Percentiles rank a stretch among this genome's conserved stretches.
These are phyloP conservation scores for Lepidochitona cinerea DNA, from an alignment of 2,888 invertebrate species.

Conservation along the genomic window DNA sequence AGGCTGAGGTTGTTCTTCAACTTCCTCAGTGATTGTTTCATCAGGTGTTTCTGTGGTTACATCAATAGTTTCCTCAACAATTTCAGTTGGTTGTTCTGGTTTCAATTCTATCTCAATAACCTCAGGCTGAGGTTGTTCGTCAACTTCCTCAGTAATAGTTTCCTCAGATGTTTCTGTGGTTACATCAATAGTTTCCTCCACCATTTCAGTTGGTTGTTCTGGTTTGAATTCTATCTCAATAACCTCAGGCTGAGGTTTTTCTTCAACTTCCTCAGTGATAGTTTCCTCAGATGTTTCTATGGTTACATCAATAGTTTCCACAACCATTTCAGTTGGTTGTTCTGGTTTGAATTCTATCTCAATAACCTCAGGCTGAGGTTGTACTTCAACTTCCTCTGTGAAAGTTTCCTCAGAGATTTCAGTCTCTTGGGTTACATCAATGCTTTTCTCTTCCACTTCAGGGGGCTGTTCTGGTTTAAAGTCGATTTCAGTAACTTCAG, in stretches of 20 bases:
- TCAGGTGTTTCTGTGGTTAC: background rate
- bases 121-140: background rate
- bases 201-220: too few relatives aligned
- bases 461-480: background rate
- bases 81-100: background rate
- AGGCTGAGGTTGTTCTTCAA: background rate
- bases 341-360: background rate
- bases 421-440: constrained; percentile 26
- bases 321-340: too few relatives aligned
- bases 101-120: background rate
- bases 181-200: too few relatives aligned
- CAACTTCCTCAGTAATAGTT: background rate
- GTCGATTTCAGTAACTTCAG: background rate
- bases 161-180: too few relatives aligned
- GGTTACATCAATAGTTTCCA: background rate
- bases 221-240: too few relatives aligned
- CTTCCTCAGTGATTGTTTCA: background rate
- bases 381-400: constrained; percentile 5
- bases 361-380: background rate
- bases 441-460: background rate
- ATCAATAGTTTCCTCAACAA: background rate
- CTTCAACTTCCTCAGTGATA: too few relatives aligned
- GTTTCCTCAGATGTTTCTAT: background rate
- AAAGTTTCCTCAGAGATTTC: constrained; percentile 24
- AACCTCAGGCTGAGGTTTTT: too few relatives aligned